Conservation (phyloP, 2,113 vertebrate genomes). For the Carettochelys insculpta region DNA sequence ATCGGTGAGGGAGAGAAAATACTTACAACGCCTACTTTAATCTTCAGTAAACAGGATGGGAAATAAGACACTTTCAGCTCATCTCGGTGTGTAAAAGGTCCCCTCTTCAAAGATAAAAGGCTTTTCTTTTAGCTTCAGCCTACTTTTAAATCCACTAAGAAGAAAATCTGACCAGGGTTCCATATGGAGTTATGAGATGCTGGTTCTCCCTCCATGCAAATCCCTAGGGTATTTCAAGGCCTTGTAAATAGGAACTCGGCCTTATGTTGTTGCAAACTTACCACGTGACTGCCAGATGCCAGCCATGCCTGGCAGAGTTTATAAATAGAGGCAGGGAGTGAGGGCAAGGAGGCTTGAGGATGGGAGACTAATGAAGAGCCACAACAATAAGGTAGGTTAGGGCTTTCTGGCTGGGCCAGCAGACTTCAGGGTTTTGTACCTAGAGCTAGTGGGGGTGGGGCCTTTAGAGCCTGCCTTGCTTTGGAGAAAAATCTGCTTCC, state of each 20-base stretch:
- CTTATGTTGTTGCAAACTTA: slow-evolving; percentile 1
- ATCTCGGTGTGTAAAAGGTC: not conserved
- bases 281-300: not conserved
- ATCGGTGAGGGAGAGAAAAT: slow-evolving; percentile 30
- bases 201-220: not conserved
- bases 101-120: not conserved
- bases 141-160: not conserved
- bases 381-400: not conserved
- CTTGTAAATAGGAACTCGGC: not conserved
- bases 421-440: not conserved
- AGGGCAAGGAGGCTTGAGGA: not conserved
- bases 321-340: not conserved
- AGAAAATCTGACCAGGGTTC: slow-evolving; percentile 18
- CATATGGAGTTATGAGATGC: not conserved
- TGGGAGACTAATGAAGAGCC: not conserved
- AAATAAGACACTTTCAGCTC: not conserved
- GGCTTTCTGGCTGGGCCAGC: not conserved
- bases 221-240: slow-evolving; percentile 7
- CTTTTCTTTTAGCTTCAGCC: not conserved
- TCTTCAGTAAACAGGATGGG: not conserved
- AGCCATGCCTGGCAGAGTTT: not conserved
- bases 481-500: not conserved
- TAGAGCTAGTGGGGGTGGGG: not conserved
- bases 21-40: slow-evolving; percentile 57
- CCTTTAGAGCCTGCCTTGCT: not conserved